Percentiles rank a stretch among this genome's conserved stretches.
These are phyloP conservation scores for Pocillopora verrucosa DNA, from an alignment of 64 coral and sea anemone species.

Conservation along the genomic window DNA sequence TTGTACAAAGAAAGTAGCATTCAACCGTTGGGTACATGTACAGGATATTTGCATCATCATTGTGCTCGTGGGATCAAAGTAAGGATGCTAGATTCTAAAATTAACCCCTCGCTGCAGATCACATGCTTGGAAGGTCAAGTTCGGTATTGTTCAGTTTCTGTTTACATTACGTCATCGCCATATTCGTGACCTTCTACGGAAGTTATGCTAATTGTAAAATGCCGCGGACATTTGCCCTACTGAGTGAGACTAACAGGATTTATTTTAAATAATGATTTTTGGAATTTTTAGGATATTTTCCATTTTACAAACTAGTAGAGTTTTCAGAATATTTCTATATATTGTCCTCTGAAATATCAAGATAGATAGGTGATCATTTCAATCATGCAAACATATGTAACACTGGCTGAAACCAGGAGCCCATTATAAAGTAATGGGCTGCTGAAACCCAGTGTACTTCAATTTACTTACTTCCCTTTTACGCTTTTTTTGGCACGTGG, in stretches of 20 bases:
- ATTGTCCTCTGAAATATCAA: no score
- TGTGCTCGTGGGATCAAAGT: neutral
- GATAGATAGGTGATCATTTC: no score
- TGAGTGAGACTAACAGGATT: neutral
- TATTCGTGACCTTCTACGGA: neutral
- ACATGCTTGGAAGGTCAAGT: slow-evolving; percentile 2
- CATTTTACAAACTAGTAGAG: no score
- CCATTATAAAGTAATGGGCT: no score
- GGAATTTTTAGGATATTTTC: no score
- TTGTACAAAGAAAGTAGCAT: neutral
- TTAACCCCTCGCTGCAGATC: neutral
- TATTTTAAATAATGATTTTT: neutral
- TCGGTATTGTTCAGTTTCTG: neutral
- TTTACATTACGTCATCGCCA: slow-evolving; percentile 15
- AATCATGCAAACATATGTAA: no score
- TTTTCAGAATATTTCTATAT: no score
- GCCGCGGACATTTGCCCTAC: neutral
- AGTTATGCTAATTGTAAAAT: neutral
- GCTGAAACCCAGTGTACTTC: no score
- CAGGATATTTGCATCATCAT: slow-evolving; percentile 6
- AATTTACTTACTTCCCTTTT: no score
- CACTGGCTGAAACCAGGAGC: no score
- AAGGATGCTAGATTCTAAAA: slow-evolving; percentile 9
- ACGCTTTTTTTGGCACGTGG: no score
- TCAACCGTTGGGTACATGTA: neutral